phyloP scores from a whole-genome alignment of 2,888 invertebrate genomes.

The Eurytoma adleriae region DNA sequence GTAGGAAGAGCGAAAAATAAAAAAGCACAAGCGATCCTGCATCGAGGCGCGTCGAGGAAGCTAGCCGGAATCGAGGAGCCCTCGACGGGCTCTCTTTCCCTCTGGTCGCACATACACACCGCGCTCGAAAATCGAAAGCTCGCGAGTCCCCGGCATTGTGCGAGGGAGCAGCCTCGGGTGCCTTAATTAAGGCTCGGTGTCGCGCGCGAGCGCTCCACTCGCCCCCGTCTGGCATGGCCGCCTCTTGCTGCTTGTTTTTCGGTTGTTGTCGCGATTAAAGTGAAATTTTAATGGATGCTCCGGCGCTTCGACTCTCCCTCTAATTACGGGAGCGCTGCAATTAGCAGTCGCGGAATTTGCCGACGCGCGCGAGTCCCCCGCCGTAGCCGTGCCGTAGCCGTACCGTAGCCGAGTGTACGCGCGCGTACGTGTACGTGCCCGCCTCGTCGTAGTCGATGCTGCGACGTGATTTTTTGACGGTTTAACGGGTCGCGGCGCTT shows the following conservation, averaged over 20 bases:
- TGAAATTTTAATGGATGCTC: conserved; percentile 39
- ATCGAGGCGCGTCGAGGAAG: background rate
- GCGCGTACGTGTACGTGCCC: too few species aligned
- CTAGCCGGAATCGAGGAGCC: background rate
- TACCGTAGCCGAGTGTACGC: too few species aligned
- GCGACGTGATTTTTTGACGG: conserved; percentile 16
- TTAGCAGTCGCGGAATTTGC: conserved; percentile 37
- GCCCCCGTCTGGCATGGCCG: background rate
- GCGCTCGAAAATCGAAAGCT: conserved; percentile 28
- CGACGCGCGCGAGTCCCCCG: background rate
- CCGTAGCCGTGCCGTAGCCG: background rate
- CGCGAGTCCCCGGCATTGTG: conserved; percentile 4
- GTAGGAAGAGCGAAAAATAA: background rate
- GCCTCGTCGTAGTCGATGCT: background rate
- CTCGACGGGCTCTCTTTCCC: conserved; percentile 1
- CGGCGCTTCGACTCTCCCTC: conserved; percentile 8
- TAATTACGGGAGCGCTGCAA: conserved; percentile 37
- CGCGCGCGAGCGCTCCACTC: background rate
- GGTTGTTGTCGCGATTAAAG: conserved; percentile 45
- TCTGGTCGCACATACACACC: background rate
- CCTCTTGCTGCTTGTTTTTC: conserved; percentile 39
- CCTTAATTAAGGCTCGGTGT: conserved; percentile 41
- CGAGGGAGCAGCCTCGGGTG: conserved; percentile 14
- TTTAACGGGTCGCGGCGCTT: background rate
- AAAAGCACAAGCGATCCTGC: background rate